Evolutionary conservation across 2,113 vertebrate species (phyloP).

Genomic region (Chrysochloris asiatica): DNA sequence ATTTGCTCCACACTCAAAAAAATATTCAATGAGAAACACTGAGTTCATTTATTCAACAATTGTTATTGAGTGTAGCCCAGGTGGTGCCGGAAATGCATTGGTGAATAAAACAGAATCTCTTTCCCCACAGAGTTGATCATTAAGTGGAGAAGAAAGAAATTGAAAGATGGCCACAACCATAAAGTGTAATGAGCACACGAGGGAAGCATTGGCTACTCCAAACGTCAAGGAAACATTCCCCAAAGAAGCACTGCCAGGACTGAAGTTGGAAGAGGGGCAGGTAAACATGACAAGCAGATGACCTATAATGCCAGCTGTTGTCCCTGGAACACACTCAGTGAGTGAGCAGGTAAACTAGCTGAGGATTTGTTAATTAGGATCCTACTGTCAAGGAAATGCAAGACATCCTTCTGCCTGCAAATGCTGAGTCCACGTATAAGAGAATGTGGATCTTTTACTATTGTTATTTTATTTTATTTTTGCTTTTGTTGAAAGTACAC

Average conservation of each 20-base stretch:
- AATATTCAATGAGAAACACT: neutral
- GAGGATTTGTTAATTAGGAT: neutral
- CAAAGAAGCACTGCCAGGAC: fast-evolving
- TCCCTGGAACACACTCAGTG: fast-evolving
- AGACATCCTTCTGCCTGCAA: fast-evolving
- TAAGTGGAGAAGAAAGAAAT: neutral
- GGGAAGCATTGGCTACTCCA: neutral
- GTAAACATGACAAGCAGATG: fast-evolving
- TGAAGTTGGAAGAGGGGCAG: fast-evolving
- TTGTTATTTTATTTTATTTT: neutral
- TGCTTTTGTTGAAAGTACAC: neutral
- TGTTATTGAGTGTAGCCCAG: neutral
- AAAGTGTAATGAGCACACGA: fast-evolving
- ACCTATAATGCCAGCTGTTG: no score
- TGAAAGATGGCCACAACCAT: neutral
- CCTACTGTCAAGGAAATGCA: neutral
- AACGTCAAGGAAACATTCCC: fast-evolving
- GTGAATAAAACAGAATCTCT: neutral
- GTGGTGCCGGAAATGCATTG: neutral
- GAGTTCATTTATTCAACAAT: no score
- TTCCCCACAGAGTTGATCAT: neutral
- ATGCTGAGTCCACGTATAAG: neutral
- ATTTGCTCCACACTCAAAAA: neutral
- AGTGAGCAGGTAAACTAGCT: neutral
- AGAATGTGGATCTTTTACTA: neutral